phyloP scores from a whole-genome alignment of 2,113 vertebrate species.

The Jaculus jaculus region DNA sequence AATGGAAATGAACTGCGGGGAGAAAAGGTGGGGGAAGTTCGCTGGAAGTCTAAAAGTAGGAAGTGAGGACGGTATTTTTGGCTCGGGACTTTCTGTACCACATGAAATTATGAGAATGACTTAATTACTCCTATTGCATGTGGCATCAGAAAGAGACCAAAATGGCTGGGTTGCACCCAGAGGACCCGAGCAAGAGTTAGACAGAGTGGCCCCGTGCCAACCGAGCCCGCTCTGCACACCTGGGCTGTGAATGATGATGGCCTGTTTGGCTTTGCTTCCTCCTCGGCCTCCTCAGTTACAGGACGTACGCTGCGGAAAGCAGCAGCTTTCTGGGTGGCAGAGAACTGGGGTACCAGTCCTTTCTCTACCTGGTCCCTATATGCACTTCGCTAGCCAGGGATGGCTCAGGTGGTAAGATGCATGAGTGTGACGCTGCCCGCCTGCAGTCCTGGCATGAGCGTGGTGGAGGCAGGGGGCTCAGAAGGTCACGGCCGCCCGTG shows the following conservation, averaged over 20 bases:
- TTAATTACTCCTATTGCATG: constrained; percentile 68
- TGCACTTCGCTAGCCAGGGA: not conserved
- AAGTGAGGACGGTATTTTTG: constrained; percentile 61
- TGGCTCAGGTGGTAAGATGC: not conserved
- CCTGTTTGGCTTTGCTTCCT: not conserved
- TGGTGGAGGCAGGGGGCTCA: not conserved
- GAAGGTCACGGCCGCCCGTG: not conserved
- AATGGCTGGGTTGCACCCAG: constrained; percentile 56
- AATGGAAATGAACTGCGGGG: not conserved
- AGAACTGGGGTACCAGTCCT: not conserved
- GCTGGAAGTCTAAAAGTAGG: constrained; percentile 76
- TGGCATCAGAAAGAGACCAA: constrained; percentile 49
- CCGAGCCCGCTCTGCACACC: constrained; percentile 25
- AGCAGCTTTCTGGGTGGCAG: not conserved
- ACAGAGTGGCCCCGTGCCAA: constrained; percentile 59
- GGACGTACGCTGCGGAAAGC: too few species aligned
- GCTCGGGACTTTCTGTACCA: constrained; percentile 35
- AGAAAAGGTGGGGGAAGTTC: constrained; percentile 56
- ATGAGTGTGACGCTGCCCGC: too few species aligned
- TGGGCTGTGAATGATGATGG: not conserved
- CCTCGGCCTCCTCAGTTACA: not conserved
- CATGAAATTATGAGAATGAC: constrained; percentile 65
- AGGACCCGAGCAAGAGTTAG: constrained; percentile 9
- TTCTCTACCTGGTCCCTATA: not conserved
- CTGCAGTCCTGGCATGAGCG: not conserved